Conservation (phyloP, 2,888 invertebrate species). For the Trichacis sp. region DNA sequence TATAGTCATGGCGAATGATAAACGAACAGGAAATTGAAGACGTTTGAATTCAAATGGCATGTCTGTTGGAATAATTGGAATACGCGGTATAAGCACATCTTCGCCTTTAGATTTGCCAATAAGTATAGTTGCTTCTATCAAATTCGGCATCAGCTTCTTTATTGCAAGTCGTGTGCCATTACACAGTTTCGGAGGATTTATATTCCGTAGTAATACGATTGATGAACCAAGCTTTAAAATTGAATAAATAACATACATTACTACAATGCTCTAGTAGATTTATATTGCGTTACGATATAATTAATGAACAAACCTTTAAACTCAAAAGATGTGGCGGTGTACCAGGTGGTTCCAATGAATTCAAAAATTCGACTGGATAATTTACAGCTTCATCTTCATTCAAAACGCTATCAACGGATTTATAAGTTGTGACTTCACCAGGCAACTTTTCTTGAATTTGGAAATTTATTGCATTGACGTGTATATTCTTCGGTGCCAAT, state of each 20-base stretch:
- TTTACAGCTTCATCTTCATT: background rate
- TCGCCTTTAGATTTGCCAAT: slow-evolving; percentile 1
- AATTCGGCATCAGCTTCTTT: slow-evolving; percentile 8
- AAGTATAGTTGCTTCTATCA: background rate
- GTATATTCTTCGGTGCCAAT: slow-evolving; percentile 9
- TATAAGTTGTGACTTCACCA: background rate
- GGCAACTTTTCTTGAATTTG: background rate
- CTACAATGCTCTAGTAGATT: too few species aligned
- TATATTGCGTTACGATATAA: too few species aligned
- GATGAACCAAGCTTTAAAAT: slow-evolving; percentile 15
- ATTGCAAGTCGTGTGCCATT: slow-evolving; percentile 31
- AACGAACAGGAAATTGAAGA: slow-evolving; percentile 21
- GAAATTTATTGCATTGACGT: background rate
- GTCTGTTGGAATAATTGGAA: background rate
- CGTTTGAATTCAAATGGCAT: background rate
- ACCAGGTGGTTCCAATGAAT: background rate
- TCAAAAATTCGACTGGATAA: background rate
- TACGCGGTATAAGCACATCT: background rate
- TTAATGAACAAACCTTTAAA: too few species aligned
- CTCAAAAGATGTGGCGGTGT: background rate
- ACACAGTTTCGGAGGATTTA: slow-evolving; percentile 32
- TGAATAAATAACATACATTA: background rate
- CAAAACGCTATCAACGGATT: background rate
- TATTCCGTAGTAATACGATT: slow-evolving; percentile 38
- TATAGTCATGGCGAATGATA: slow-evolving; percentile 32